Percentiles rank a stretch among this genome's conserved stretches.
Conservation (phyloP, 2,113 vertebrate species). For the Tetraodon nigroviridis region DNA sequence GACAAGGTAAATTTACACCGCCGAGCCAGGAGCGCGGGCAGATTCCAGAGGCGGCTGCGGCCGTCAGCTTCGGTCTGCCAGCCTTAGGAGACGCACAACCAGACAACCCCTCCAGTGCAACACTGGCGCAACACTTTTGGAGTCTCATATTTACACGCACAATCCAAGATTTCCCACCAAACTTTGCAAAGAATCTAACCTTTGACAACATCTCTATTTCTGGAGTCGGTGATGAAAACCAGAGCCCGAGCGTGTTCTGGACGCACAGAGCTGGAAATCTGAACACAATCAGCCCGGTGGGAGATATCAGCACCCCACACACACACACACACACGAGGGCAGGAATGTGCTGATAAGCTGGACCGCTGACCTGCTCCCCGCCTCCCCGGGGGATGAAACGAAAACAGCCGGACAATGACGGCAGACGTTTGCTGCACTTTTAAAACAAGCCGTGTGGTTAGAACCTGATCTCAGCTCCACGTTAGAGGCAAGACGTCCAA, state of each 20-base stretch:
- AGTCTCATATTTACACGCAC: not conserved
- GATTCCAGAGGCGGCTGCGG: constrained; percentile 58
- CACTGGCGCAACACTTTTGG: not conserved
- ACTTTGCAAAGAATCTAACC: not conserved
- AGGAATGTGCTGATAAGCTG: constrained; percentile 74
- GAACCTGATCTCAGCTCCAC: too few species aligned
- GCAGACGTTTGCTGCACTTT: constrained; percentile 31
- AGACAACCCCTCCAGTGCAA: too few species aligned
- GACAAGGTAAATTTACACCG: constrained; percentile 55
- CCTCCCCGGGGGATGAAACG: constrained; percentile 52
- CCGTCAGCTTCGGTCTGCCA: constrained; percentile 16
- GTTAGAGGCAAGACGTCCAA: not conserved
- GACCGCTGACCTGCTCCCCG: constrained; percentile 49
- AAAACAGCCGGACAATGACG: constrained; percentile 47
- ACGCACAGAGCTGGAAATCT: constrained; percentile 51
- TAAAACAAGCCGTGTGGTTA: too few species aligned
- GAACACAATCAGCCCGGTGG: constrained; percentile 53
- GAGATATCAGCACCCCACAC: constrained; percentile 64
- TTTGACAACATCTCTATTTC: constrained; percentile 10
- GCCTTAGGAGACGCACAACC: constrained; percentile 24
- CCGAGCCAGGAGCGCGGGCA: constrained; percentile 44
- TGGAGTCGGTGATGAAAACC: constrained; percentile 40
- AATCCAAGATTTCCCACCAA: too few species aligned
- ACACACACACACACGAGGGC: constrained; percentile 52
- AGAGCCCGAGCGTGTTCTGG: constrained; percentile 35